Percentiles rank a stretch among this genome's conserved stretches.
Conservation (phyloP, 2,888 invertebrate genomes). For the Rhingia campestris region DNA sequence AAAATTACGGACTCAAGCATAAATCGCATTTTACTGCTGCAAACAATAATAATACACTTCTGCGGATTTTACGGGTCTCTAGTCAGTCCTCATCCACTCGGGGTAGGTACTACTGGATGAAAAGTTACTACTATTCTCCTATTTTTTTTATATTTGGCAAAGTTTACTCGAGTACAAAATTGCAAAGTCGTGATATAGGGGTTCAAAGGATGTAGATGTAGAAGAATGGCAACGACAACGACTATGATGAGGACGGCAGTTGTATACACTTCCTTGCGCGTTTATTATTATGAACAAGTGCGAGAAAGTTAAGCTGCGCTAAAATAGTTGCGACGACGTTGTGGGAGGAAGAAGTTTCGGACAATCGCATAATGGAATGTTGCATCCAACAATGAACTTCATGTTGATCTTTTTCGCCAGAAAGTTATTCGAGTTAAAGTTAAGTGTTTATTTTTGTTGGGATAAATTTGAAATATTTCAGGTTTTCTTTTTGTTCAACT, state of each 20-base stretch:
- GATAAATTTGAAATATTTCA: conserved; percentile 16
- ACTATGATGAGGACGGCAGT: conserved; percentile 1
- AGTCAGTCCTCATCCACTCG: background rate
- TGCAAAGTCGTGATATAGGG: conserved; percentile 30
- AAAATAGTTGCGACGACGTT: conserved; percentile 28
- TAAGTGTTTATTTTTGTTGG: conserved; percentile 6
- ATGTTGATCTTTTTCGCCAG: conserved; percentile 42
- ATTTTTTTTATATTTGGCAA: conserved; percentile 13
- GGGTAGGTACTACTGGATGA: conserved; percentile 18
- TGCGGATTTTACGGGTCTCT: conserved; percentile 26
- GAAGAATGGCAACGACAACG: conserved; percentile 4
- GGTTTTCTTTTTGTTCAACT: background rate
- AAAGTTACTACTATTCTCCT: conserved; percentile 37
- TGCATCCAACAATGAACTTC: conserved; percentile 48
- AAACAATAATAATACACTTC: conserved; percentile 51
- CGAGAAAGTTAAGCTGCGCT: conserved; percentile 35
- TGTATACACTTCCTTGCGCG: conserved; percentile 27
- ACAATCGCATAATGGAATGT: conserved; percentile 42
- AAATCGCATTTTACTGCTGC: conserved; percentile 56
- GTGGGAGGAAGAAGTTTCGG: conserved; percentile 12
- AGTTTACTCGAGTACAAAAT: conserved; percentile 57
- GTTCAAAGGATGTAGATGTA: conserved; percentile 17
- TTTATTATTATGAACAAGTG: conserved; percentile 62
- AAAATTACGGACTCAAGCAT: conserved; percentile 13
- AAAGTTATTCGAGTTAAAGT: conserved; percentile 35